Percentiles rank a stretch among this genome's conserved stretches.
Evolutionary conservation across 2,888 invertebrate species (phyloP).

Genomic region (Aphrophora alni): DNA sequence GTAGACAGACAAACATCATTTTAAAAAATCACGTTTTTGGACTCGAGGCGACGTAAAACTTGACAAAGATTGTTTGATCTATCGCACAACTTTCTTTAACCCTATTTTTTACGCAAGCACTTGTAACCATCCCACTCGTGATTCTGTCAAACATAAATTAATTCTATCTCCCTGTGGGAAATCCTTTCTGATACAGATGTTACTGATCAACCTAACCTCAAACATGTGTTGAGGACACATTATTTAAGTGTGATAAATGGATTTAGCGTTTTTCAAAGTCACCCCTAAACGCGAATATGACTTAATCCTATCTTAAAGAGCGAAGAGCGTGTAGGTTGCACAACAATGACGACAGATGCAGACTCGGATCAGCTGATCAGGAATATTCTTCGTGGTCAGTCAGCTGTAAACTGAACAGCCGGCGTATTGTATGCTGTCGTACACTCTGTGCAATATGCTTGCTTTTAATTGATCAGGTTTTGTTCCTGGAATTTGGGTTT

Average conservation of each 20-base stretch:
- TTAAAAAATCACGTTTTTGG: too few species aligned
- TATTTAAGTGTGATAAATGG: constrained; percentile 31
- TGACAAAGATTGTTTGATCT: too few species aligned
- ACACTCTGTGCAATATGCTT: background rate
- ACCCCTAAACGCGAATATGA: constrained; percentile 18
- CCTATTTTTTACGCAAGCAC: too few species aligned
- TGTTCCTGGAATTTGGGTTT: too few species aligned
- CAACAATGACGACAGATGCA: constrained; percentile 37
- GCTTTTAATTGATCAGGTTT: too few species aligned
- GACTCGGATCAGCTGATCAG: constrained; percentile 23
- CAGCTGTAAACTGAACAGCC: constrained; percentile 31
- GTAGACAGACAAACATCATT: too few species aligned
- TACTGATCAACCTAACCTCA: background rate
- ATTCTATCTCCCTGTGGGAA: background rate
- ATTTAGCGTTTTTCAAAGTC: constrained; percentile 35
- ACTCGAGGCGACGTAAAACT: too few species aligned
- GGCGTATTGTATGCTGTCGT: constrained; percentile 15
- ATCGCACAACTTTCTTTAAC: too few species aligned
- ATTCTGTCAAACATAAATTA: too few species aligned
- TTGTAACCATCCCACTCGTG: too few species aligned
- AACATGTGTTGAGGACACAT: constrained; percentile 24
- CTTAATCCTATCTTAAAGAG: constrained; percentile 39
- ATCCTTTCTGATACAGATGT: background rate
- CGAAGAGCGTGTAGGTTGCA: constrained; percentile 36
- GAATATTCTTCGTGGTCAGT: constrained; percentile 25